phyloP scores from a whole-genome alignment of 2,113 vertebrate genomes.

The Oreocharis arfaki region DNA sequence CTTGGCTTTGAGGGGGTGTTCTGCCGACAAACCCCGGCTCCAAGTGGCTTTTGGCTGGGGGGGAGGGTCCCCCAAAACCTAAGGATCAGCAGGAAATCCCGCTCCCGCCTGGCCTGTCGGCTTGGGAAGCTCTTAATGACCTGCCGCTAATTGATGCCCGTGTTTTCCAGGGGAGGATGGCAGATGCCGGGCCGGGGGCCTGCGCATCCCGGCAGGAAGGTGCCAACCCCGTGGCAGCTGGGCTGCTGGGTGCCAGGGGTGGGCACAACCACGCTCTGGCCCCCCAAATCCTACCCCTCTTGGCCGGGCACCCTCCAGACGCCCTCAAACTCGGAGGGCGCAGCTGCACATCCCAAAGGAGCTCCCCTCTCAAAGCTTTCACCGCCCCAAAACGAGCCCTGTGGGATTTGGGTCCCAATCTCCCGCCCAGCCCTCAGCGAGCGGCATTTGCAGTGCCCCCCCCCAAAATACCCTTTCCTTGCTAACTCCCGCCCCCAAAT shows the following conservation, averaged over 20 bases:
- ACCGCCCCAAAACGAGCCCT: accelerated
- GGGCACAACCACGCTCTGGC: accelerated
- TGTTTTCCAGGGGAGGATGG: background rate
- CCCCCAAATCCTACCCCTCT: too few species aligned
- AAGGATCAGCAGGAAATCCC: accelerated
- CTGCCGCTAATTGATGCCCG: background rate
- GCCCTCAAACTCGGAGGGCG: background rate
- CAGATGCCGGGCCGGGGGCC: too few species aligned
- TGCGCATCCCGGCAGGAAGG: accelerated
- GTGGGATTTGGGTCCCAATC: background rate
- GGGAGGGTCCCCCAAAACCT: background rate
- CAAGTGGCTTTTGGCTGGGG: background rate
- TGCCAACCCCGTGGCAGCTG: accelerated
- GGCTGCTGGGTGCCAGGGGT: background rate
- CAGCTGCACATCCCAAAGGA: background rate
- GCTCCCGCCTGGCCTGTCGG: accelerated
- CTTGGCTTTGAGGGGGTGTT: background rate
- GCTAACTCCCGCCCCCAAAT: background rate
- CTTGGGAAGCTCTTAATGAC: background rate
- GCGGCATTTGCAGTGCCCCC: background rate
- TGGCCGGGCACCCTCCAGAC: accelerated
- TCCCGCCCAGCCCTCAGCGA: background rate
- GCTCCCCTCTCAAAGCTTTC: background rate
- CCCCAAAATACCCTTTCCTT: accelerated
- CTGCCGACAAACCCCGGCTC: background rate